phyloP scores from a whole-genome alignment of 2,888 invertebrate species.

The Galeruca laticollis region DNA sequence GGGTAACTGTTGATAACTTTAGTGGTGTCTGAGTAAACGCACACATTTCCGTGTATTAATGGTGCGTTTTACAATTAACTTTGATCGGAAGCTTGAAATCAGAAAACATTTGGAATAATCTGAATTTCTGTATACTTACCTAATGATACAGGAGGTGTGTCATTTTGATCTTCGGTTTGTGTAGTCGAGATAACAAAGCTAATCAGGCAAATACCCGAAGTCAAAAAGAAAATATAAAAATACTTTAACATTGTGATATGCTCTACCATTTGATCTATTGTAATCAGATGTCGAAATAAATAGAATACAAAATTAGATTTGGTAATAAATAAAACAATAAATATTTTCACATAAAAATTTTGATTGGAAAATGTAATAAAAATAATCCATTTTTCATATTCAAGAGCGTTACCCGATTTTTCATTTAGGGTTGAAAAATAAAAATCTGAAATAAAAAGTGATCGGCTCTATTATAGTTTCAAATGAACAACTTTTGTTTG shows the following conservation, averaged over 20 bases:
- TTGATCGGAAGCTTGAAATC: too few relatives aligned
- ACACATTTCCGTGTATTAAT: too few relatives aligned
- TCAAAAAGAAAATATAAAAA: background rate
- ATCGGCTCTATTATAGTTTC: too few relatives aligned
- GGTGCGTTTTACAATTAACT: too few relatives aligned
- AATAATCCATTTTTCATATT: background rate
- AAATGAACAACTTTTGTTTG: too few relatives aligned
- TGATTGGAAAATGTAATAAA: background rate
- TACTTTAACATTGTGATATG: background rate
- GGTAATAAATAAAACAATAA: background rate
- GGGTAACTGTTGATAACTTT: too few relatives aligned
- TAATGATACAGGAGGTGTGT: too few relatives aligned
- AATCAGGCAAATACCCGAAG: background rate
- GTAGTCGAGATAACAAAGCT: background rate
- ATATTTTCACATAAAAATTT: background rate
- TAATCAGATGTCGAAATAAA: background rate
- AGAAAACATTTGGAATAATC: too few relatives aligned
- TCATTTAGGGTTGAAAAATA: background rate
- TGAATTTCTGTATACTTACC: background rate
- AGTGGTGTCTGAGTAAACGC: too few relatives aligned
- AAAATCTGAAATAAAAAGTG: too few relatives aligned
- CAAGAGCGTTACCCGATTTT: background rate
- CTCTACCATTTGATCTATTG: background rate
- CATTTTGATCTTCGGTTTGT: background rate
- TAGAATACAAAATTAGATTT: background rate